Conservation (phyloP, 2,113 vertebrate species). For the Mirza zaza region DNA sequence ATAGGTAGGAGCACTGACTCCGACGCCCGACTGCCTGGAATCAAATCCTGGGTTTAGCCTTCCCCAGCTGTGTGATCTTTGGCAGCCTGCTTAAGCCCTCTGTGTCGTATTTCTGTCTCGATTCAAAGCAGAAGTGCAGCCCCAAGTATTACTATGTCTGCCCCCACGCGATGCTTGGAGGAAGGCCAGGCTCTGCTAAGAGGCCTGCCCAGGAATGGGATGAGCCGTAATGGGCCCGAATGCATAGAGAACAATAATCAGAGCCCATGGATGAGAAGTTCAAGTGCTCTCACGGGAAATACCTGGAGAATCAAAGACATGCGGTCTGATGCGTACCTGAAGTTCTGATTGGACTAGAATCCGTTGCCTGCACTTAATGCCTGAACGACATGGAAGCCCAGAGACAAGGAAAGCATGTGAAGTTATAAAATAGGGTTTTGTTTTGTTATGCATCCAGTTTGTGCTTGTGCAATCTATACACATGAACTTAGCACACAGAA, state of each 20-base stretch:
- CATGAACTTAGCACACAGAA: not conserved
- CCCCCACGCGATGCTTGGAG: not conserved
- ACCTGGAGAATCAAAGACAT: not conserved
- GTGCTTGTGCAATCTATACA: not conserved
- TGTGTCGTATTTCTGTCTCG: not conserved
- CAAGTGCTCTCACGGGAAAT: not conserved
- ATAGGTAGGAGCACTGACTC: not conserved
- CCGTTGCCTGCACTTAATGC: not conserved
- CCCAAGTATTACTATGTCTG: not conserved
- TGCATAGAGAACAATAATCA: not conserved
- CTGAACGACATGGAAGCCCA: not conserved
- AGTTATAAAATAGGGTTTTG: not conserved
- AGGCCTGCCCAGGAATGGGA: not conserved
- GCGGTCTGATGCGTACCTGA: not conserved
- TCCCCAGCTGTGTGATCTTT: not conserved
- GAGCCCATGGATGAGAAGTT: not conserved
- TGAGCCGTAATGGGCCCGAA: not conserved
- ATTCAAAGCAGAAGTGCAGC: not conserved
- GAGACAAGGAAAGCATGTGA: not conserved
- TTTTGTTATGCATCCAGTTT: not conserved
- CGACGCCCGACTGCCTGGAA: not conserved
- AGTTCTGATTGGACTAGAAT: not conserved
- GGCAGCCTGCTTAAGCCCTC: not conserved
- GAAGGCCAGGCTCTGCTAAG: not conserved
- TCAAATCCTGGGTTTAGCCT: not conserved